These are phyloP conservation scores for Metalampra italica DNA, from an alignment of 2,888 invertebrate genomes.

Conservation along the genomic window DNA sequence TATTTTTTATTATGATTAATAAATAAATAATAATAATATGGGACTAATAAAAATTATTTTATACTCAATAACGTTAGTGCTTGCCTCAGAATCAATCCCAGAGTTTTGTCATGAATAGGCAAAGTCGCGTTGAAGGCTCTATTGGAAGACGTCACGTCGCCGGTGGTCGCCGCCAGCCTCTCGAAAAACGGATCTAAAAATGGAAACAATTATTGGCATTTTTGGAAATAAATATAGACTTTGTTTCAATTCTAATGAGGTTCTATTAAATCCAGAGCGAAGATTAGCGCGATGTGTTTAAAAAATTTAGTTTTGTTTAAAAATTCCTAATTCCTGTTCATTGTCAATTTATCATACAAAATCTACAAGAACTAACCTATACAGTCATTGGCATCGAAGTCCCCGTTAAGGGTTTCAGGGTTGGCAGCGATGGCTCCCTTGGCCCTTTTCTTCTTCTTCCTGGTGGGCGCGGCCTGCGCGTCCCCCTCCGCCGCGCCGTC, in stretches of 20 bases:
- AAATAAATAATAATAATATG: too few species aligned
- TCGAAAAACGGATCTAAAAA: conserved; percentile 79
- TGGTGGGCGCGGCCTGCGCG: conserved; percentile 37
- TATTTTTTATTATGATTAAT: too few species aligned
- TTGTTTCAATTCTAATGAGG: too few species aligned
- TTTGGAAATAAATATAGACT: background rate
- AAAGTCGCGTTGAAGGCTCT: conserved; percentile 79
- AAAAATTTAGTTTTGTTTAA: too few species aligned
- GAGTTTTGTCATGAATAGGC: conserved; percentile 66
- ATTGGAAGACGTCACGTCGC: conserved; percentile 80
- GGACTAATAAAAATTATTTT: background rate
- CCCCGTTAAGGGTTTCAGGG: conserved; percentile 62
- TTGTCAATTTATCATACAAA: too few species aligned
- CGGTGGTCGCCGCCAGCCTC: conserved; percentile 76
- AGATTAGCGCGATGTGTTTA: too few species aligned
- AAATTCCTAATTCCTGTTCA: too few species aligned
- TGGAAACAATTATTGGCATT: background rate
- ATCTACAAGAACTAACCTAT: conserved; percentile 40
- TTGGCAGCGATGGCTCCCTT: conserved; percentile 60
- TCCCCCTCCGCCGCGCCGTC: conserved; percentile 51
- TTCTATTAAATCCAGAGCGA: too few species aligned
- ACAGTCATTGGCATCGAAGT: conserved; percentile 63
- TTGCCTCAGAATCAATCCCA: conserved; percentile 63
- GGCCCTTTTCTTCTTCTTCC: conserved; percentile 64
- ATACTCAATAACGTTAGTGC: too few species aligned